Evolutionary conservation across 2,888 invertebrate species (phyloP).

Genomic region (Acrobasis consociella): DNA sequence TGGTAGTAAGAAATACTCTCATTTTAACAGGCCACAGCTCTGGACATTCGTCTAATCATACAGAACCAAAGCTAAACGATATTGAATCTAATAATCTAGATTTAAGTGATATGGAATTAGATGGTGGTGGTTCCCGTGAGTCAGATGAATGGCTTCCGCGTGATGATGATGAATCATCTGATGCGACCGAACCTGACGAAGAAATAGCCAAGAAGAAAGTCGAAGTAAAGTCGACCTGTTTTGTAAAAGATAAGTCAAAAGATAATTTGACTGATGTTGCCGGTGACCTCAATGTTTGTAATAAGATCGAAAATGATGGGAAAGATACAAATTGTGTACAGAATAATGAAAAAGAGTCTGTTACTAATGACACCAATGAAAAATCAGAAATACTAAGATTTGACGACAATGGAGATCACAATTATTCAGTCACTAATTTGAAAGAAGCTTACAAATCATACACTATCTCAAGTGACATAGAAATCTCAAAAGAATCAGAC

Average conservation of each 20-base stretch:
- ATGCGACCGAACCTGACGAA: not conserved
- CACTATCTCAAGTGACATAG: not conserved
- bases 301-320: too few species aligned
- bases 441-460: not conserved
- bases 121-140: not conserved
- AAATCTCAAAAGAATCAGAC: not conserved
- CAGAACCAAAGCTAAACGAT: not conserved
- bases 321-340: too few species aligned
- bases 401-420: not conserved
- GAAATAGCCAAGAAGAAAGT: not conserved
- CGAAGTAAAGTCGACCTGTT: not conserved
- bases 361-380: not conserved
- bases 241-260: not conserved
- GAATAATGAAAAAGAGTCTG: too few species aligned
- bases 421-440: not conserved
- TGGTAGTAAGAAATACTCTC: too few species aligned
- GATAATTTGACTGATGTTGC: too few species aligned
- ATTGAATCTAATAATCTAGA: not conserved
- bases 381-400: not conserved
- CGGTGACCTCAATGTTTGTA: too few species aligned
- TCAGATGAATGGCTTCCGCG: not conserved
- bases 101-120: not conserved
- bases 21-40: too few species aligned
- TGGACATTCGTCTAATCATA: too few species aligned
- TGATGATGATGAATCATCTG: not conserved